Conservation (phyloP, 1,140 invertebrate genomes). For the Helicorthomorpha holstii region DNA sequence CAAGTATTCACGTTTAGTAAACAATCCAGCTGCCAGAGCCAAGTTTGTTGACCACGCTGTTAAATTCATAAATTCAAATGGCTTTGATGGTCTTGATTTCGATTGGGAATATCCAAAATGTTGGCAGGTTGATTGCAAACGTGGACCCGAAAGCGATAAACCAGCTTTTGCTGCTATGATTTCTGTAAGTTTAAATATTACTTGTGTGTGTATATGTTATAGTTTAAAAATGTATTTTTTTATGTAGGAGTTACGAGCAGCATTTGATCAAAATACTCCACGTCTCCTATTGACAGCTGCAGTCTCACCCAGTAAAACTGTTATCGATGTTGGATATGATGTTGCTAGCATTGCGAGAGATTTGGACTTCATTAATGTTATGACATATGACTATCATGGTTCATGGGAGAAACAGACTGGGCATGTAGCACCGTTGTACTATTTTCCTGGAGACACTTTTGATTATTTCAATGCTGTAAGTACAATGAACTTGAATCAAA, state of each 20-base stretch:
- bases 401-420: conserved; percentile 69
- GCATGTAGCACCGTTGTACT: conserved; percentile 61
- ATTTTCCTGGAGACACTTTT: conserved; percentile 58
- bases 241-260: conserved; percentile 50
- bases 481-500: conserved; percentile 7
- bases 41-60: conserved; percentile 49
- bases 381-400: conserved; percentile 79
- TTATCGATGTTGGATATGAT: conserved; percentile 64
- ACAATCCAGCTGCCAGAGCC: conserved; percentile 37
- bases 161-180: conserved; percentile 57
- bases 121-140: conserved; percentile 74
- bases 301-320: conserved; percentile 63
- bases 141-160: conserved; percentile 54
- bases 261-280: conserved; percentile 48
- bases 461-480: conserved; percentile 55
- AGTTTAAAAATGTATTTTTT: background rate
- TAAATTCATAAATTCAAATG: conserved; percentile 47
- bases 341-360: conserved; percentile 46
- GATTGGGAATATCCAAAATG: conserved; percentile 87
- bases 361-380: conserved; percentile 73
- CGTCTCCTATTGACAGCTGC: conserved; percentile 56
- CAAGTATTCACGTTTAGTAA: conserved; percentile 62
- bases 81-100: conserved; percentile 63
- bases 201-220: background rate
- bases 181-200: conserved; percentile 28